Base-by-base conservation (phyloP, 2,797 vertebrate genomes). In the Muraenolepis orangiensis region DNA sequence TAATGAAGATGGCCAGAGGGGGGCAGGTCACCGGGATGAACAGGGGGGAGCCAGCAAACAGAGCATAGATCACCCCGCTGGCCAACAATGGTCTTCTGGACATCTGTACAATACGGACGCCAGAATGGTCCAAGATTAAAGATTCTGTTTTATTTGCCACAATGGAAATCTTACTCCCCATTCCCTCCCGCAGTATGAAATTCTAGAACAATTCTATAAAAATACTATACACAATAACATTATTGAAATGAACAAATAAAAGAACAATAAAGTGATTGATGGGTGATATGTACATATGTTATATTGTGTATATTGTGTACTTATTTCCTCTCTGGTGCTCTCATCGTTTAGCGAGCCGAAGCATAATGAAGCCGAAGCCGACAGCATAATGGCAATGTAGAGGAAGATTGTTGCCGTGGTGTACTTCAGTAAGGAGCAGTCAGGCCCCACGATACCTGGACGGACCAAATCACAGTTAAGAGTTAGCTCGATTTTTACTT, bases 271-370 rank as follows among this genome's bases (percentile, higher is more conserved):
- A n/a, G n/a, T n/a, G n/a, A n/a, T n/a, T n/a, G n/a, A n/a, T n/a
- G n/a, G n/a, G n/a, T n/a, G n/a, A n/a, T n/a, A n/a, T n/a, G n/a
- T n/a, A n/a, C n/a, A n/a, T n/a, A n/a, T n/a, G n/a, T n/a, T n/a
- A n/a, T n/a, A n/a, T n/a, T n/a, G n/a, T n/a, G n/a, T n/a, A n/a
- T n/a, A n/a, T n/a, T n/a, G n/a, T 40, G 20, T 87, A 98, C 97
- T 96, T 5, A 98, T 99, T 84, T 92, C 95, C 74, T 97, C 97
- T 32, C 94, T 87, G 0, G 97, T 98, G 79, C 95, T 97, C 89
- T 98, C 96, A 8, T 98, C 97, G 0, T 98, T 98, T 81, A 98
- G 87, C 0, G 97, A 97, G 38, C 96, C 97, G 71, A 99, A 98
- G 1, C n/a, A n/a, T n/a, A n/a, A n/a, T n/a, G n/a, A n/a, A n/a